Base-by-base conservation (phyloP, 2,797 vertebrate species). In the Streptopelia turtur region DNA sequence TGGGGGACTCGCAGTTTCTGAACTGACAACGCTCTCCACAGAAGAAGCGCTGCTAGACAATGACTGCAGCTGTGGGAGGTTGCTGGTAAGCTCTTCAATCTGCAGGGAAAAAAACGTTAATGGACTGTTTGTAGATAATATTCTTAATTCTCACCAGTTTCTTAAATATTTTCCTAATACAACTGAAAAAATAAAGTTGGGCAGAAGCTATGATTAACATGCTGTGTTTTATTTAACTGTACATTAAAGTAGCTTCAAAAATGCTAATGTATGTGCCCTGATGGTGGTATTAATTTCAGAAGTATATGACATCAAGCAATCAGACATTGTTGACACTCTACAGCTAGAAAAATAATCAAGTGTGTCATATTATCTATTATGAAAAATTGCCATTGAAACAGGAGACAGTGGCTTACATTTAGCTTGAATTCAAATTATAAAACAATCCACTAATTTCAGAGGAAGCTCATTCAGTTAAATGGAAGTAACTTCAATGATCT, bases 61-160 rank as follows among this genome's bases (percentile, higher is more conserved):
- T 1, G 98, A 96, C 83, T 99, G 99, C 30, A 99, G 98, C 83
- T 98, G 98, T 27, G 99, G 99, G 69, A 99, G 98, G 83, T 99
- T 99, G 96, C 98, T 99, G 71, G 99, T 99, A 95, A 99, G 90
- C 96, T 99, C 99, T 94, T 99, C 99, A 64, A 99, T 99, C 99
- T 99, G 96, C 37, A 56, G 23, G 28, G 33, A 23, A 65, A 85
- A 80, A 52, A 39, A 37, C 6, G 3, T 60, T 60, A 52, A 27
- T 25, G 14, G 27, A 12, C 68, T 20, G 47, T 78, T 65, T 41
- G 14, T 7, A 57, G 17, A 66, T 59, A 60, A 65, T 35, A 24
- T 91, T 53, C 24, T 91, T 53, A 43, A 76, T 61, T 75, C 57
- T 68, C 33, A 53, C 1, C 16, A 14, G 9, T 74, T 79, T 80